Conservation (phyloP, 2,888 invertebrate species). For the Dusona sp. region DNA sequence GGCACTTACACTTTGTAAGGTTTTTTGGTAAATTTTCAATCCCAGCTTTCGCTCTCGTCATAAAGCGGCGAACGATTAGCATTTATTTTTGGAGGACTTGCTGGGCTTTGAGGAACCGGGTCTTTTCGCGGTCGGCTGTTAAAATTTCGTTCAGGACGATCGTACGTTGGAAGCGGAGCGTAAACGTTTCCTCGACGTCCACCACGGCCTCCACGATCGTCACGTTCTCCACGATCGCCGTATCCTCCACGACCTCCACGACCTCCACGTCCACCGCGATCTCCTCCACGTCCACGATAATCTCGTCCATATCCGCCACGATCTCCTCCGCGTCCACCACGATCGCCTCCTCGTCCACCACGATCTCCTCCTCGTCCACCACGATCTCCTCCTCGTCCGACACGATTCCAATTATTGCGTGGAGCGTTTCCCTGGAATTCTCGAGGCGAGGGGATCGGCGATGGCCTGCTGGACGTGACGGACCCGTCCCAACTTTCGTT, state of each 20-base stretch:
- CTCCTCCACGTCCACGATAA: neutral
- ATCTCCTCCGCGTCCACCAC: neutral
- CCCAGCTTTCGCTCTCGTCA: constrained; percentile 56
- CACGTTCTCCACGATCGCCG: neutral
- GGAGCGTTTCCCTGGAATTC: neutral
- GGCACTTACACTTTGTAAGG: neutral
- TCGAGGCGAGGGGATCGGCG: neutral
- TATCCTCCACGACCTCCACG: neutral
- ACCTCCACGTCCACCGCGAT: neutral
- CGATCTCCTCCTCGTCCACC: constrained; percentile 2
- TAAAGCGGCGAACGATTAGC: constrained; percentile 31
- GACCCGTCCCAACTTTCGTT: constrained; percentile 6
- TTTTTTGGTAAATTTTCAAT: constrained; percentile 26
- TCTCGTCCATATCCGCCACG: neutral
- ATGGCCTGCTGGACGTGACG: neutral
- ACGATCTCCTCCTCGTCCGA: neutral
- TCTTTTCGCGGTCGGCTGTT: neutral
- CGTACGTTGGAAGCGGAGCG: neutral
- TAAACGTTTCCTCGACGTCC: constrained; percentile 5
- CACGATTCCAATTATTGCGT: neutral
- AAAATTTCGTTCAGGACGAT: neutral
- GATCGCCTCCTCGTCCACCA: neutral
- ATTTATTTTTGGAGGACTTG: neutral
- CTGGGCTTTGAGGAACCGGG: neutral
- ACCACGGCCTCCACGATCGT: neutral